Base-by-base conservation (phyloP, 2,888 invertebrate genomes). In the Archips xylosteana region DNA sequence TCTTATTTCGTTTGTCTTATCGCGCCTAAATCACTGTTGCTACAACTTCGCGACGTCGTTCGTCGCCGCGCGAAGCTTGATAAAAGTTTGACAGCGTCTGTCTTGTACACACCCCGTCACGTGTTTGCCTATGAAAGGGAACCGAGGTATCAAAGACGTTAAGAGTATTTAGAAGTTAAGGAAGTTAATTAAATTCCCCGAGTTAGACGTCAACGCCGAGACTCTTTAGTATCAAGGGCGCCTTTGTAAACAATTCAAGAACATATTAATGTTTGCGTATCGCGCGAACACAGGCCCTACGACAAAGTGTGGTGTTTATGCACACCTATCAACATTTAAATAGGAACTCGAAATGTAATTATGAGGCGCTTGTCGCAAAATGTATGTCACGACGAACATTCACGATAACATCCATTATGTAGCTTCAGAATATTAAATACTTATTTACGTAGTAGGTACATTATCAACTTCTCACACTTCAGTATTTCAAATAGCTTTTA, bases 161-260 rank as follows among this genome's bases (percentile, higher is more conserved):
- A 92, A 92, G 94, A 93, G 92, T 93, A 90, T 94, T 94, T 93
- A 91, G 92, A 92, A 94, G 92, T 93, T 94, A 92, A 91, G 91
- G 90, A 93, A 93, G 92, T 94, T 94, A 94, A 94, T 94, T 94
- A 94, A 94, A 94, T 93, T 92, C 87, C 83, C 85, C 85, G 88
- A 92, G 89, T 92, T 90, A 89, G 90, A 88, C 88, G 89, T 89
- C 88, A 87, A 86, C 91, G 86, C 84, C 85, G 87, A 84, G 87
- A 87, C 88, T 92, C 89, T 89, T 89, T 87, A 90, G 90, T 88
- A 89, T 88, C 90, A 92, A 92, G 92, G 89, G 91, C 85, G 89
- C 86, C 85, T 92, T 91, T 90, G 91, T 92, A 89, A 90, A 90
- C 89, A 92, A 87, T 88, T 87, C 85, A 87, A 92, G 89, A 90